Evolutionary conservation across 2,113 vertebrate genomes (phyloP).

Genomic region (Abramis brama): DNA sequence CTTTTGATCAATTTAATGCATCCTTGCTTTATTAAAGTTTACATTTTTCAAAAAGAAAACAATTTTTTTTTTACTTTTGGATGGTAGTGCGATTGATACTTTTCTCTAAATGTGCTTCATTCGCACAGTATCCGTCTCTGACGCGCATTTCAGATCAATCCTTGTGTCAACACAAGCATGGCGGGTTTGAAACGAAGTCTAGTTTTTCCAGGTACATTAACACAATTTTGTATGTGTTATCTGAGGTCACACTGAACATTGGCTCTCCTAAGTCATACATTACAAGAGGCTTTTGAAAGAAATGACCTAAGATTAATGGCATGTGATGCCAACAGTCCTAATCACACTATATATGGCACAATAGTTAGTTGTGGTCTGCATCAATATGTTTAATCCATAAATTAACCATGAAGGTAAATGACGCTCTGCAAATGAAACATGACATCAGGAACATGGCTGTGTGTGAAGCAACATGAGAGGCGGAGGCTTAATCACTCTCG

Average conservation of each 20-base stretch:
- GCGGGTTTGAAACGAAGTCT: neutral
- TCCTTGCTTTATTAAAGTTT: no score
- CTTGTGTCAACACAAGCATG: slow-evolving; percentile 24
- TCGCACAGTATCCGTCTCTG: neutral
- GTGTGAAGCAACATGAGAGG: slow-evolving; percentile 40
- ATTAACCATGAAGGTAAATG: neutral
- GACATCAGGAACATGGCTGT: neutral
- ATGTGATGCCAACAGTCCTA: neutral
- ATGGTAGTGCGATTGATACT: no score
- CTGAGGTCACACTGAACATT: neutral
- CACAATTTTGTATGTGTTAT: neutral
- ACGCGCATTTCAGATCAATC: neutral
- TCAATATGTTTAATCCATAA: neutral
- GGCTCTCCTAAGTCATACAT: neutral
- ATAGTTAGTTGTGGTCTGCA: neutral
- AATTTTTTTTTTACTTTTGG: no score
- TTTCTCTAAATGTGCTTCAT: neutral
- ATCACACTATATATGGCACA: neutral
- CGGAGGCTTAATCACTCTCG: slow-evolving; percentile 33
- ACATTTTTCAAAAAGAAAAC: no score
- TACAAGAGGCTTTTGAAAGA: neutral
- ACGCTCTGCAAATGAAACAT: neutral
- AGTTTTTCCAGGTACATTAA: neutral
- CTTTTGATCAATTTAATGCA: no score
- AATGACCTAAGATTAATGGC: neutral